These are phyloP conservation scores for Malurus cyaneus DNA, from an alignment of 2,113 vertebrate genomes.

Conservation along the genomic window DNA sequence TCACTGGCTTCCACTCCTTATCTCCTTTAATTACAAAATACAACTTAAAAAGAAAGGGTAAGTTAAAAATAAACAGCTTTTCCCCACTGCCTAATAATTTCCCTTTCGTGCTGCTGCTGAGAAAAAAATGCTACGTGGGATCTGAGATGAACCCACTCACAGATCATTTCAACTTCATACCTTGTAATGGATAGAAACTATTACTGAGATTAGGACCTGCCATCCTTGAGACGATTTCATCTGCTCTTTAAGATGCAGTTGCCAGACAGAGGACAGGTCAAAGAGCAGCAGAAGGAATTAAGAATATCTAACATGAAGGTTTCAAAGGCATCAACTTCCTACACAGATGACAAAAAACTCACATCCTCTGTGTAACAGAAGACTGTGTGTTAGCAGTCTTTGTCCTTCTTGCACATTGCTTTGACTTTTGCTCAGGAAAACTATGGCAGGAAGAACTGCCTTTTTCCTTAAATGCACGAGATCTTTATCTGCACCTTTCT, in stretches of 20 bases:
- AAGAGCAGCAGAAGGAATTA: slow-evolving; percentile 21
- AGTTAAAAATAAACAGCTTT: slow-evolving; percentile 63
- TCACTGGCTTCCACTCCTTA: background rate
- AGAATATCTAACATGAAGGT: background rate
- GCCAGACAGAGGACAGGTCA: slow-evolving; percentile 29
- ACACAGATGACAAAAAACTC: background rate
- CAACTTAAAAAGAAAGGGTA: slow-evolving; percentile 43
- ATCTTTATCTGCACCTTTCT: background rate
- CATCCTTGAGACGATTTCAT: background rate
- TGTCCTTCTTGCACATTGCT: background rate
- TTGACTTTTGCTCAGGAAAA: background rate
- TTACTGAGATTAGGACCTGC: slow-evolving; percentile 45
- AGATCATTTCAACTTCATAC: slow-evolving; percentile 39
- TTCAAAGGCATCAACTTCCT: slow-evolving; percentile 22
- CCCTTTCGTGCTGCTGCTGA: slow-evolving; percentile 27
- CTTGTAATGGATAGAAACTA: slow-evolving; percentile 25
- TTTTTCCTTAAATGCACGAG: background rate
- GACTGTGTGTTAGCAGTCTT: background rate
- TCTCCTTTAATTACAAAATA: slow-evolving; percentile 28
- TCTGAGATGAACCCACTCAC: slow-evolving; percentile 57
- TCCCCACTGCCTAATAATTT: slow-evolving; percentile 37
- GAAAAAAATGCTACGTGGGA: slow-evolving; percentile 47
- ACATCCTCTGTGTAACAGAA: background rate
- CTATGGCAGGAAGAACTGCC: background rate
- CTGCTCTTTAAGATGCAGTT: slow-evolving; percentile 17